Percentiles rank a stretch among this genome's conserved stretches.
Conservation (phyloP, 1,140 invertebrate species). For the Meloidogyne floridensis region DNA sequence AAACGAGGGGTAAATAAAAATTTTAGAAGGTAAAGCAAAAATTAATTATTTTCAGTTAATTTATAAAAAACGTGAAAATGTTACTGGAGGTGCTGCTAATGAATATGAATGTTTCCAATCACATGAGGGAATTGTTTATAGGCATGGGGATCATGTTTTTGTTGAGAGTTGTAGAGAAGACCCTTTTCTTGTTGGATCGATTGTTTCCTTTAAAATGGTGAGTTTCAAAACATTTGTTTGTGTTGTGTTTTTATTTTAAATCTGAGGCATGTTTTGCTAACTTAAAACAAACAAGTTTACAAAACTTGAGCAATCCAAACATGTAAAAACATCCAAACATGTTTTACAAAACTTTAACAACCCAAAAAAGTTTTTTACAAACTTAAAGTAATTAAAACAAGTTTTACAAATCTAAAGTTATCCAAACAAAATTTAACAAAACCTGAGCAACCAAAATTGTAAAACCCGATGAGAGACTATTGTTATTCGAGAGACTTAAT, state of each 20-base stretch:
- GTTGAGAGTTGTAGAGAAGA: slow-evolving; percentile 33
- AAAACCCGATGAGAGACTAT: too few relatives aligned
- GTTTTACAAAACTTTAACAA: too few relatives aligned
- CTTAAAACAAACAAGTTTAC: too few relatives aligned
- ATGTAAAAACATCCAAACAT: too few relatives aligned
- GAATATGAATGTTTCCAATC: slow-evolving; percentile 45
- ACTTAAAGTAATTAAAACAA: too few relatives aligned
- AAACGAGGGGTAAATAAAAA: slow-evolving; percentile 26
- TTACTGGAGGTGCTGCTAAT: not conserved
- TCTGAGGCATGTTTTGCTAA: not conserved
- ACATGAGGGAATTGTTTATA: slow-evolving; percentile 38
- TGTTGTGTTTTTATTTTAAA: not conserved
- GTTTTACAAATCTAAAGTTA: too few relatives aligned
- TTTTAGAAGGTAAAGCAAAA: not conserved
- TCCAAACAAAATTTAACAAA: too few relatives aligned
- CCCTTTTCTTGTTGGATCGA: slow-evolving; percentile 35
- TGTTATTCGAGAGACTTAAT: too few relatives aligned
- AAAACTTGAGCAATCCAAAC: too few relatives aligned
- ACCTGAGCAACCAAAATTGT: too few relatives aligned
- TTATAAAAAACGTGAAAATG: slow-evolving; percentile 38
- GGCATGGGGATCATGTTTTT: slow-evolving; percentile 40
- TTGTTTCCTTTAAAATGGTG: slow-evolving; percentile 42
- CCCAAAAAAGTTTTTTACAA: too few relatives aligned
- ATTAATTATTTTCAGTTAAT: slow-evolving; percentile 17
- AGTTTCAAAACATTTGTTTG: not conserved